These are phyloP conservation scores for Drosophila quadrilineata DNA, from an alignment of 1,140 invertebrate species.

Conservation along the genomic window DNA sequence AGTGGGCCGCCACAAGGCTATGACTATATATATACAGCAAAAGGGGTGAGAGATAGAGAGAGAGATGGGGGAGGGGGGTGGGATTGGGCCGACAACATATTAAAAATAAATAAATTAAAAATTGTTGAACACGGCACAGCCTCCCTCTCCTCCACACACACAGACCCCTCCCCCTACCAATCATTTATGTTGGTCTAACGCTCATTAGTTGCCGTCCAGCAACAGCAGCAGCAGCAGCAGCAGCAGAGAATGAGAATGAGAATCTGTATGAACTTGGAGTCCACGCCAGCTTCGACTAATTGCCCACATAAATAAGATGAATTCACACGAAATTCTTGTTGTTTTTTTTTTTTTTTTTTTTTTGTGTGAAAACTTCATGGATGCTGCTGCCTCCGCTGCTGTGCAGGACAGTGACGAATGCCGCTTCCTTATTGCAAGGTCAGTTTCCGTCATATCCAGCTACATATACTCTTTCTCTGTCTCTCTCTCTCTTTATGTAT, in stretches of 20 bases:
- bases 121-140: conserved; percentile 4
- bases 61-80: background rate
- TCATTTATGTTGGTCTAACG: conserved; percentile 5
- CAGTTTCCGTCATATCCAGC: conserved; percentile 32
- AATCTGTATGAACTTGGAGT: no score
- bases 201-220: conserved; percentile 49
- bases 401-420: conserved; percentile 64
- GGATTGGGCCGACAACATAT: no score
- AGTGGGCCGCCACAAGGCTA: conserved; percentile 4
- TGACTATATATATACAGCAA: background rate
- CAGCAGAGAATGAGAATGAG: no score
- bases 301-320: conserved; percentile 51
- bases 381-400: conserved; percentile 6
- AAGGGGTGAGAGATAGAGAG: background rate
- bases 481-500: background rate
- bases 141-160: background rate
- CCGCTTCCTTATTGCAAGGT: conserved; percentile 75
- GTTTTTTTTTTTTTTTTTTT: no score
- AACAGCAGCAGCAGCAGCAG: no score
- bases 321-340: conserved; percentile 44
- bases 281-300: conserved; percentile 33
- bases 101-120: conserved; percentile 77
- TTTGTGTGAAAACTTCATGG: no score
- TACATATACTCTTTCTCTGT: background rate
- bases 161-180: background rate